phyloP scores from a whole-genome alignment of 1,140 invertebrate genomes.

The Leptonema lineaticorne region DNA sequence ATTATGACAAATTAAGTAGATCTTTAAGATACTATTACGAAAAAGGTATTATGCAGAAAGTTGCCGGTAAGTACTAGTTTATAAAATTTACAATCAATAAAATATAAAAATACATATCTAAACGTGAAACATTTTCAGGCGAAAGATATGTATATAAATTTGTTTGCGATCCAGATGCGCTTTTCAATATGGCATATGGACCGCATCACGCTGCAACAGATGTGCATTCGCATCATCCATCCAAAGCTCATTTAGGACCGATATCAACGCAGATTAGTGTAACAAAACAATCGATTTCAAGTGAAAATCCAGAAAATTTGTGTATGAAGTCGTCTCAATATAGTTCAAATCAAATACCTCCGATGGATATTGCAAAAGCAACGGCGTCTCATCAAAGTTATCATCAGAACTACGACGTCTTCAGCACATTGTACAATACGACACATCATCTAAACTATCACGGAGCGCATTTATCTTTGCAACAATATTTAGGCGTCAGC shows the following conservation, averaged over 20 bases:
- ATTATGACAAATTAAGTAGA: conserved; percentile 93
- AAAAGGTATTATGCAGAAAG: conserved; percentile 98
- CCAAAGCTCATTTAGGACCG: background rate
- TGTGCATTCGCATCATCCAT: background rate
- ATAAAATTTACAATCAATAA: background rate
- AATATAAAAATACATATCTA: background rate
- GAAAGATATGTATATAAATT: conserved; percentile 96
- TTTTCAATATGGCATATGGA: conserved; percentile 79
- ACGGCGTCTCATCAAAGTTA: conserved; percentile 17
- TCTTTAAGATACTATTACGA: conserved; percentile 95
- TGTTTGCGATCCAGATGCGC: conserved; percentile 89
- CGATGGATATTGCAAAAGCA: background rate
- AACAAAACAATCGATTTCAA: background rate
- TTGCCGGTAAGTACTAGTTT: conserved; percentile 65
- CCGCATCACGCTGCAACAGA: conserved; percentile 24
- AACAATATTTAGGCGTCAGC: conserved; percentile 31
- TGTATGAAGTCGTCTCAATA: conserved; percentile 30
- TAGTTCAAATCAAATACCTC: background rate
- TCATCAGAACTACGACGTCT: conserved; percentile 37
- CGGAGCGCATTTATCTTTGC: conserved; percentile 23
- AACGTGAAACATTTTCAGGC: conserved; percentile 56
- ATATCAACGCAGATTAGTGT: background rate
- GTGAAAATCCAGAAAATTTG: conserved; percentile 35
- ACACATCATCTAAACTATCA: conserved; percentile 22
- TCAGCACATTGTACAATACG: conserved; percentile 28